These are phyloP conservation scores for Sciurus carolinensis DNA, from an alignment of 2,797 vertebrate genomes.

Conservation along the genomic window DNA sequence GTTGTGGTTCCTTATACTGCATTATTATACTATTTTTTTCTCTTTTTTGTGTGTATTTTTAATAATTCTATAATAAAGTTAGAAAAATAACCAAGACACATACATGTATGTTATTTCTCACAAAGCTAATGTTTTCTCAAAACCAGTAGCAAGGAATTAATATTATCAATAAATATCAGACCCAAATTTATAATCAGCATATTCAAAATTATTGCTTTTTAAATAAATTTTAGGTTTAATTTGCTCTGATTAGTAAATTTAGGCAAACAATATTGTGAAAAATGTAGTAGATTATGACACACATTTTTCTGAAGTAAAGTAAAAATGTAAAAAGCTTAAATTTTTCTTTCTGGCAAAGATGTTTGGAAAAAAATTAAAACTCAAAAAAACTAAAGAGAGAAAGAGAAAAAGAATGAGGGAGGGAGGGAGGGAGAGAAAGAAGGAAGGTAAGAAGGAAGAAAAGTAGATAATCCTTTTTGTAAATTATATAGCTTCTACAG, in stretches of 20 bases:
- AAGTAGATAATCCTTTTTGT: neutral
- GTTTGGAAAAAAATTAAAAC: neutral
- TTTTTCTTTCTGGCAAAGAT: neutral
- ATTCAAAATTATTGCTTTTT: neutral
- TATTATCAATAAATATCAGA: neutral
- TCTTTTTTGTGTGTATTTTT: neutral
- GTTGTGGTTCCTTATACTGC: neutral
- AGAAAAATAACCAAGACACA: neutral
- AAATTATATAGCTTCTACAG: neutral
- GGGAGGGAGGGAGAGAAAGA: too few relatives aligned
- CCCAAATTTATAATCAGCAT: neutral
- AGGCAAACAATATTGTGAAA: neutral
- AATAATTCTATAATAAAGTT: neutral
- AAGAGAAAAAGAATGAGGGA: neutral
- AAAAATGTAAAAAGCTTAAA: neutral
- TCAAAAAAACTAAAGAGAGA: neutral
- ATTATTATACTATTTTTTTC: neutral
- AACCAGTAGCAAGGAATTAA: neutral
- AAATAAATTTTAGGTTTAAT: conserved; percentile 18
- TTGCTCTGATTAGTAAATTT: neutral
- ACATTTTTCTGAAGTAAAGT: neutral
- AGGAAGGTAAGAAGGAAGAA: neutral
- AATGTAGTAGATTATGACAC: neutral
- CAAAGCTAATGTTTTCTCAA: neutral
- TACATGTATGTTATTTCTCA: neutral